phyloP scores from a whole-genome alignment of 2,888 invertebrate genomes.

The Tuberolachnus salignus region DNA sequence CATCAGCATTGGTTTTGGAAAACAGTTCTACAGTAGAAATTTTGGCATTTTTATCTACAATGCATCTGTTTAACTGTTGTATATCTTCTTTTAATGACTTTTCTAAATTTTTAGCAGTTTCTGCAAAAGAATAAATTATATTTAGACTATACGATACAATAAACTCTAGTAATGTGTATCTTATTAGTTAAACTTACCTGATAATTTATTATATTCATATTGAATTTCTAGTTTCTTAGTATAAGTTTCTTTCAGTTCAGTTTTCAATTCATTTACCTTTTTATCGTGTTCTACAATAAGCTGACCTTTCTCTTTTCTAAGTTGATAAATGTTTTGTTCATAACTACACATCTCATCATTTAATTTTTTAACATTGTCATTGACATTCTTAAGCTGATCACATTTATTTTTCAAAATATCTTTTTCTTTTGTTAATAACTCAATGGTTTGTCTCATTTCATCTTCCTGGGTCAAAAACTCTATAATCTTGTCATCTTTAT shows the following conservation, averaged over 20 bases:
- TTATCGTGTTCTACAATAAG: slow-evolving; percentile 41
- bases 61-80: slow-evolving; percentile 50
- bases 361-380: slow-evolving; percentile 45
- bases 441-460: slow-evolving; percentile 10
- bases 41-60: slow-evolving; percentile 51
- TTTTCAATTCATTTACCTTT: slow-evolving; percentile 35
- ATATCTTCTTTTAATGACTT: slow-evolving; percentile 51
- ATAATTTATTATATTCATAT: slow-evolving; percentile 30
- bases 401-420: slow-evolving; percentile 29
- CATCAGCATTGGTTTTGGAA: slow-evolving; percentile 46
- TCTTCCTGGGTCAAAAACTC: slow-evolving; percentile 16
- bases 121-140: neutral
- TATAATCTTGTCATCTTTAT: slow-evolving; percentile 19
- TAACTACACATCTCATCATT: slow-evolving; percentile 43
- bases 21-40: slow-evolving; percentile 45
- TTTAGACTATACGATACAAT: neutral
- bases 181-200: slow-evolving; percentile 3
- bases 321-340: slow-evolving; percentile 44
- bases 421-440: slow-evolving; percentile 39
- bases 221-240: slow-evolving; percentile 31
- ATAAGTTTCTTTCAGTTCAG: slow-evolving; percentile 20
- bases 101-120: slow-evolving; percentile 38
- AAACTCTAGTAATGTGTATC: neutral
- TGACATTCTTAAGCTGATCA: slow-evolving; percentile 32
- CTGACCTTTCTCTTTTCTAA: slow-evolving; percentile 49